phyloP scores from a whole-genome alignment of 2,888 invertebrate genomes.

The Amiota communis region DNA sequence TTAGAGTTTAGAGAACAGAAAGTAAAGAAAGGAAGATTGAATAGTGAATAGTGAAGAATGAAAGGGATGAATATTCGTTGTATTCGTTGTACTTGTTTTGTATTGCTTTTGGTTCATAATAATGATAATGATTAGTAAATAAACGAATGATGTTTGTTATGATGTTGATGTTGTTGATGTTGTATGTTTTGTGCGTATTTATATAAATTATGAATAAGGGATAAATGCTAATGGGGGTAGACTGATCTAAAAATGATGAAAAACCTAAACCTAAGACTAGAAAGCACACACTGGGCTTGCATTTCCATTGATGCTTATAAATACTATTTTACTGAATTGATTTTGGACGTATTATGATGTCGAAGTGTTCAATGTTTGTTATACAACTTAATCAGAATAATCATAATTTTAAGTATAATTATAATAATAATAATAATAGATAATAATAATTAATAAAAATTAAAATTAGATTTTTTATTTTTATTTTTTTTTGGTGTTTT shows the following conservation, averaged over 20 bases:
- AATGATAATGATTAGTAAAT: neutral
- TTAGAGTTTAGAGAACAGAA: neutral
- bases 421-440: neutral
- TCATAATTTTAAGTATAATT: neutral
- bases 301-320: slow-evolving; percentile 35
- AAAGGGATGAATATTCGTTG: slow-evolving; percentile 11
- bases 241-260: neutral
- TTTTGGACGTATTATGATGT: slow-evolving; percentile 70
- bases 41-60: neutral
- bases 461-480: neutral
- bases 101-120: slow-evolving; percentile 1
- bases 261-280: slow-evolving; percentile 30
- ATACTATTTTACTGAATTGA: slow-evolving; percentile 57
- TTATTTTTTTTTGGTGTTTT: neutral
- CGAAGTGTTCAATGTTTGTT: slow-evolving; percentile 41
- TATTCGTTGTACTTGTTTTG: slow-evolving; percentile 18
- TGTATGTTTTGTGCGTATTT: neutral
- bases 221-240: no score
- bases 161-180: slow-evolving; percentile 6
- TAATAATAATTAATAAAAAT: neutral
- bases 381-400: slow-evolving; percentile 37
- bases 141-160: neutral
- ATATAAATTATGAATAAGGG: neutral
- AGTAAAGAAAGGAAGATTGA: neutral
- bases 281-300: slow-evolving; percentile 26